Conservation (phyloP, 2,888 invertebrate species). For the Cosmia trapezina region DNA sequence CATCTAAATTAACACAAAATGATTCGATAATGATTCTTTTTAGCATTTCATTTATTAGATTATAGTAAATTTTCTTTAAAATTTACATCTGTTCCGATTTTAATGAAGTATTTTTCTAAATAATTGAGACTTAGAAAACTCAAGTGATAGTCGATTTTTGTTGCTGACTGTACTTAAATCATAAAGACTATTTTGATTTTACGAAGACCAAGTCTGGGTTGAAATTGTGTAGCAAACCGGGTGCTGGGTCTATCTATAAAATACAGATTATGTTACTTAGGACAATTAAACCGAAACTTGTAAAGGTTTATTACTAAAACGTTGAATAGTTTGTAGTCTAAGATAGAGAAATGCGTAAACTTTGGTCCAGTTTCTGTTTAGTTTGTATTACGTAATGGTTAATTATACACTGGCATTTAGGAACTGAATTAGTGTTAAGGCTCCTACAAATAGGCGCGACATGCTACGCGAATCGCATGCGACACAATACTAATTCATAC, state of each 20-base stretch:
- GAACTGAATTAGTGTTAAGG: background rate
- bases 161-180: too few relatives aligned
- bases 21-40: too few relatives aligned
- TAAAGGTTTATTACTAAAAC: background rate
- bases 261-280: background rate
- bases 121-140: too few relatives aligned
- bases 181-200: background rate
- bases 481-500: too few relatives aligned
- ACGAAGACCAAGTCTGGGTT: background rate
- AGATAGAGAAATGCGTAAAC: background rate
- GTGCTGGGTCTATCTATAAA: background rate
- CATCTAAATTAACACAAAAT: too few relatives aligned
- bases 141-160: too few relatives aligned
- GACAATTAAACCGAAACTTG: background rate
- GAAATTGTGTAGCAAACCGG: background rate
- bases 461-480: background rate
- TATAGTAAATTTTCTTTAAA: too few relatives aligned
- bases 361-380: background rate
- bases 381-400: background rate
- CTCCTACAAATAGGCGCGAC: too few relatives aligned
- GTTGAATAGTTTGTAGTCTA: background rate
- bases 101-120: too few relatives aligned
- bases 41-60: too few relatives aligned
- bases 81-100: too few relatives aligned
- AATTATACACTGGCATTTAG: background rate